Conservation (phyloP, 2,797 vertebrate genomes). For the Pangasius larnaudii region DNA sequence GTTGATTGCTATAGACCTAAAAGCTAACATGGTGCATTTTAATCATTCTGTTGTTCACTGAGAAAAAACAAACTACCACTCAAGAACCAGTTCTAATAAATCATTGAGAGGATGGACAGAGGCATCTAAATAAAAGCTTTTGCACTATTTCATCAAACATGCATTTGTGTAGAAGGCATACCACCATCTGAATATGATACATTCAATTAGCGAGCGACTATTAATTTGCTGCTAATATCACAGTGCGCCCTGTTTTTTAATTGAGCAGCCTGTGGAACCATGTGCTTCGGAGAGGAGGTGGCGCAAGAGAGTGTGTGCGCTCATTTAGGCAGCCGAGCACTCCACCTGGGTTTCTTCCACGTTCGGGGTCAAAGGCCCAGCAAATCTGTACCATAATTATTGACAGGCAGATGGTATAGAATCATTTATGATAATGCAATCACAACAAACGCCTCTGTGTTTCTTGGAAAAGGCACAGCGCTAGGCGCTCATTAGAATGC, state of each 20-base stretch:
- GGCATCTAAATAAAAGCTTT: slow-evolving; percentile 13
- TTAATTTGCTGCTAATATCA: slow-evolving; percentile 69
- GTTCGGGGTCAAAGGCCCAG: slow-evolving; percentile 70
- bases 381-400: slow-evolving; percentile 76
- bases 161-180: slow-evolving; percentile 46
- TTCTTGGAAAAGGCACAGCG: slow-evolving; percentile 40
- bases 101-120: background rate
- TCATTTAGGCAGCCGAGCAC: slow-evolving; percentile 73
- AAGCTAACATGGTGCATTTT: background rate
- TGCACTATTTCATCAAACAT: slow-evolving; percentile 11
- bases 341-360: slow-evolving; percentile 78
- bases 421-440: slow-evolving; percentile 83
- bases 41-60: background rate
- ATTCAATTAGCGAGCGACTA: slow-evolving; percentile 69
- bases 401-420: slow-evolving; percentile 82
- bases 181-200: slow-evolving; percentile 61
- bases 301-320: slow-evolving; percentile 58
- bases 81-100: slow-evolving; percentile 15
- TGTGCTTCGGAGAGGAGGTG: slow-evolving; percentile 67
- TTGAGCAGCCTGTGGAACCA: slow-evolving; percentile 64
- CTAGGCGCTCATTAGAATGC: slow-evolving; percentile 52
- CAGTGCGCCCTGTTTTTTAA: slow-evolving; percentile 63
- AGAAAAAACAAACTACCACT: background rate
- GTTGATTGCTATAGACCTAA: background rate
- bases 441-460: slow-evolving; percentile 75